phyloP scores from a whole-genome alignment of 2,888 invertebrate genomes.

The Podotricha telesiphe region DNA sequence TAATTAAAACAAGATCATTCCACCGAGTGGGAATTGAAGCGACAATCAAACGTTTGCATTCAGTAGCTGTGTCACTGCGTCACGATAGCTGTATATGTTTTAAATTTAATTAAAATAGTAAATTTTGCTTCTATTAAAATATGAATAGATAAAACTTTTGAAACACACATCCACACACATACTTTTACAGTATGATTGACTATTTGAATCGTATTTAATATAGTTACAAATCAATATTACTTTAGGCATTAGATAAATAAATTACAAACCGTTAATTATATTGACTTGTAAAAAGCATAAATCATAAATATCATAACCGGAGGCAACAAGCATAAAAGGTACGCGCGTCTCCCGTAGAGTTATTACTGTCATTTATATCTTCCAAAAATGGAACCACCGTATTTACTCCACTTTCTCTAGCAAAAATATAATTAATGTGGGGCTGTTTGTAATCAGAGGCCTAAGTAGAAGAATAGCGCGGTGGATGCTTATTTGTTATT shows the following conservation, averaged over 20 bases:
- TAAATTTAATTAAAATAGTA: too few species aligned
- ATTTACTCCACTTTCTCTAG: slow-evolving; percentile 71
- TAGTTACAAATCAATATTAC: neutral
- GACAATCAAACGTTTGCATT: too few species aligned
- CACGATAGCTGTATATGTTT: too few species aligned
- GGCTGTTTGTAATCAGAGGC: slow-evolving; percentile 74
- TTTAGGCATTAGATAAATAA: neutral
- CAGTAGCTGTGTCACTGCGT: too few species aligned
- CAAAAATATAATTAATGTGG: slow-evolving; percentile 79
- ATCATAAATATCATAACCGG: slow-evolving; percentile 28
- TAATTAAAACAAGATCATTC: too few species aligned
- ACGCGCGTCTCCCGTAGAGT: slow-evolving; percentile 31
- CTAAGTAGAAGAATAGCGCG: slow-evolving; percentile 54
- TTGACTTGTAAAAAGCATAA: slow-evolving; percentile 20
- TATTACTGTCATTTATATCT: slow-evolving; percentile 68
- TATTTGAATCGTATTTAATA: too few species aligned
- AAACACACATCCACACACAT: too few species aligned
- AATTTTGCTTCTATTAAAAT: too few species aligned
- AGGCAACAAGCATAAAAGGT: slow-evolving; percentile 30
- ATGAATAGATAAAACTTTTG: neutral
- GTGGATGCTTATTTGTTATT: slow-evolving; percentile 33
- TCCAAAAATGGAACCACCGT: slow-evolving; percentile 63
- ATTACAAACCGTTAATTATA: slow-evolving; percentile 11
- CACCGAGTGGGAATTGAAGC: too few species aligned
- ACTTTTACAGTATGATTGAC: neutral